A percentile compares a stretch with the other conserved stretches of the same genome.
phyloP scores from a whole-genome alignment of 2,888 invertebrate species.

The Mythimna albipuncta region DNA sequence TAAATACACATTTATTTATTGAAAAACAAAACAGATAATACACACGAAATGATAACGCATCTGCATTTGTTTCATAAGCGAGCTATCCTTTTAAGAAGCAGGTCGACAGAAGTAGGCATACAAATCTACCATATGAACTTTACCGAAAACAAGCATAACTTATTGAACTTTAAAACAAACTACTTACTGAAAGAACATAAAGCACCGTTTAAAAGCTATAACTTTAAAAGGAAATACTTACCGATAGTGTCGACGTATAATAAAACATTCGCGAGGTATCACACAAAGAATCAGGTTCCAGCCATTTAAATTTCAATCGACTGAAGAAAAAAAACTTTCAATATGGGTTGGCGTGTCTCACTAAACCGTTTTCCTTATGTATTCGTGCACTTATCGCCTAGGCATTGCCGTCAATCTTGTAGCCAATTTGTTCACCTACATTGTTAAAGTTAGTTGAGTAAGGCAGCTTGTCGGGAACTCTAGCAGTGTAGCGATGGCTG shows the following conservation, averaged over 20 bases:
- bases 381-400: slow-evolving; percentile 76
- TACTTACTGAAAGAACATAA: slow-evolving; percentile 4
- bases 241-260: slow-evolving; percentile 12
- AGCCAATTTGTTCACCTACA: slow-evolving; percentile 69
- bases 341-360: slow-evolving; percentile 82
- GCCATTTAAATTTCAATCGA: slow-evolving; percentile 79
- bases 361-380: slow-evolving; percentile 80
- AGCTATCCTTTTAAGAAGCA: too few relatives aligned
- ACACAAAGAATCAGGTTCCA: slow-evolving; percentile 39
- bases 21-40: too few relatives aligned
- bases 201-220: slow-evolving; percentile 11
- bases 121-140: not conserved
- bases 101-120: not conserved
- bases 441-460: slow-evolving; percentile 65
- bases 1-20: too few relatives aligned
- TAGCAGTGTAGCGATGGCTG: slow-evolving; percentile 72
- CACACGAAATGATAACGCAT: too few relatives aligned
- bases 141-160: not conserved
- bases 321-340: slow-evolving; percentile 69
- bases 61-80: too few relatives aligned
- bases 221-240: slow-evolving; percentile 13
- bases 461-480: slow-evolving; percentile 44
- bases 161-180: slow-evolving; percentile 12
- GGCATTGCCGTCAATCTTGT: slow-evolving; percentile 75
- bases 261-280: slow-evolving; percentile 27